Evolutionary conservation across 2,888 invertebrate species (phyloP).

Genomic region (Rugalucina vietnamica): DNA sequence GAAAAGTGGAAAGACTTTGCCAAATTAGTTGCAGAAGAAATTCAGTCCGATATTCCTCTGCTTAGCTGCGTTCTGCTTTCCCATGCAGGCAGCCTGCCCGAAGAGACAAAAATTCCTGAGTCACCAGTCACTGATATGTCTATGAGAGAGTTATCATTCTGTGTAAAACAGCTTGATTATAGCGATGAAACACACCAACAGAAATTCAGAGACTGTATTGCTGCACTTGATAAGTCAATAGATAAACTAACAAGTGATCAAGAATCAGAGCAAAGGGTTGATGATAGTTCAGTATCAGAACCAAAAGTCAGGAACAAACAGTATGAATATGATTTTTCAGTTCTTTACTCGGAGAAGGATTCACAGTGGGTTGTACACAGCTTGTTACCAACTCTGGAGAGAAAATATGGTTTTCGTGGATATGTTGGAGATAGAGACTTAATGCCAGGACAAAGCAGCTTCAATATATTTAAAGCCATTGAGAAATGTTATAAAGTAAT

Average conservation of each 20-base stretch:
- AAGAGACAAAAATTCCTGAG: background rate
- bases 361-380: background rate
- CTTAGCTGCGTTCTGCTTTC: background rate
- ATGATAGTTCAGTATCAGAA: background rate
- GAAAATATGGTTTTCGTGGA: slow-evolving; percentile 4
- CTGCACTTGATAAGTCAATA: background rate
- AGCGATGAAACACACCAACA: background rate
- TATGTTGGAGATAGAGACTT: background rate
- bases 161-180: background rate
- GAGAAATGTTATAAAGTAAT: slow-evolving; percentile 1
- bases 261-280: background rate
- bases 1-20: background rate
- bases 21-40: background rate
- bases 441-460: background rate
- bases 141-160: background rate
- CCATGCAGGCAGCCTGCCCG: background rate
- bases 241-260: background rate
- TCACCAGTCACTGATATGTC: background rate
- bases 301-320: background rate
- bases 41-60: background rate
- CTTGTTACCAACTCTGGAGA: slow-evolving; percentile 15
- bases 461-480: background rate
- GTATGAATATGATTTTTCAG: slow-evolving; percentile 9
- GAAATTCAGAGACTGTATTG: background rate
- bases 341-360: background rate